Percentiles rank a stretch among this genome's conserved stretches.
Evolutionary conservation across 2,888 invertebrate species (phyloP).

Genomic region (Linnaemya vulpina): DNA sequence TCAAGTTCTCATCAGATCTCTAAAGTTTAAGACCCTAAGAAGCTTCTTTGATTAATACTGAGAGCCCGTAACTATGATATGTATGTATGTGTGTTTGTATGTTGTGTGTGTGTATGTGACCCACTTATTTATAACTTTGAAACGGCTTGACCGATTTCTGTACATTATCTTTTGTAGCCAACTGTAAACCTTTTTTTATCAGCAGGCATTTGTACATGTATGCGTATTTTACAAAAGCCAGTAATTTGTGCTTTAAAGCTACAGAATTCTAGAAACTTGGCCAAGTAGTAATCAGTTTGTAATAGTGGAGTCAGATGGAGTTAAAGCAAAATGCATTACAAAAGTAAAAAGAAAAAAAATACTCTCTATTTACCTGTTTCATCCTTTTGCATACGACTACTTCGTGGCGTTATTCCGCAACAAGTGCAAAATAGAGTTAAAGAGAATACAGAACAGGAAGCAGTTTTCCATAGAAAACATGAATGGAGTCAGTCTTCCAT

Average conservation of each 20-base stretch:
- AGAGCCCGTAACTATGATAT: too few species aligned
- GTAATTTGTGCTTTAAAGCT: not conserved
- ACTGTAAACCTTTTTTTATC: not conserved
- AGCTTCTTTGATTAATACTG: too few species aligned
- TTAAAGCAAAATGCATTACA: conserved; percentile 7
- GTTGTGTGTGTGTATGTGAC: too few species aligned
- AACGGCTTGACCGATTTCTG: too few species aligned
- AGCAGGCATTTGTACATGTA: not conserved
- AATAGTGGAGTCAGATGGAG: conserved; percentile 2
- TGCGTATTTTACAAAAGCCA: not conserved
- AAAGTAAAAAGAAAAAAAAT: conserved; percentile 17
- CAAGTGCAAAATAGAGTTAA: conserved; percentile 23
- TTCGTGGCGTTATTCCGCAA: conserved; percentile 12
- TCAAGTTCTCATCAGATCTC: too few species aligned
- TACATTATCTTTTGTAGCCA: not conserved
- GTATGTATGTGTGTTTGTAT: too few species aligned
- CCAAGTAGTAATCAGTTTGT: conserved; percentile 22
- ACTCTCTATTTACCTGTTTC: not conserved
- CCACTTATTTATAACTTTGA: too few species aligned
- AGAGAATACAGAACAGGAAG: not conserved
- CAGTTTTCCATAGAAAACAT: not conserved
- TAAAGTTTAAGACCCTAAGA: too few species aligned
- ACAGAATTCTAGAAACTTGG: not conserved
- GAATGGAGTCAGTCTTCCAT: not conserved
- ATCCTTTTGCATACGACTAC: not conserved